A percentile compares a stretch with the other conserved stretches of the same genome.
Conservation (phyloP, 2,797 vertebrate species). For the Falco biarmicus region DNA sequence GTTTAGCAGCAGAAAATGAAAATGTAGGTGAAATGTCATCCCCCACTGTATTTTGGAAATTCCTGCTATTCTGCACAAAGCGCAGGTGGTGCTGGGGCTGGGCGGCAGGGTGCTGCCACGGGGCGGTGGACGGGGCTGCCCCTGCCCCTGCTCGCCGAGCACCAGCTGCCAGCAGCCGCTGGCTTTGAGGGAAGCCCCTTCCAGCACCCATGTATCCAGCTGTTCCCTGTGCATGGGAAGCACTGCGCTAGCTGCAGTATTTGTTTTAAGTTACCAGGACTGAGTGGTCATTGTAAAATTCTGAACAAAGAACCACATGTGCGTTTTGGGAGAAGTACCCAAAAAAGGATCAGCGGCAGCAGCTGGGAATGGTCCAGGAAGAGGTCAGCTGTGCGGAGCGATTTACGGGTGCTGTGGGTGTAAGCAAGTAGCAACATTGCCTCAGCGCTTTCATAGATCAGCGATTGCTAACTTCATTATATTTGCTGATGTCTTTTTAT, state of each 20-base stretch:
- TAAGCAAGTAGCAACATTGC: neutral
- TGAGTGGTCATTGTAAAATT: neutral
- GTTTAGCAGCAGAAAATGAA: neutral
- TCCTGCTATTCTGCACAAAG: neutral
- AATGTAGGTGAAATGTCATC: fast-evolving
- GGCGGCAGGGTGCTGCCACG: fast-evolving
- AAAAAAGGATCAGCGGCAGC: neutral
- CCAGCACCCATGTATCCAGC: neutral
- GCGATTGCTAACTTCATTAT: neutral
- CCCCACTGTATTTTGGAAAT: fast-evolving
- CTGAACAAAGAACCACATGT: neutral
- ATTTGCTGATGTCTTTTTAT: neutral
- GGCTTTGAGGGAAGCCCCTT: neutral
- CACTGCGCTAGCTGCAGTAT: neutral
- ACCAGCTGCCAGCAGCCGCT: neutral
- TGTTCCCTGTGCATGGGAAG: neutral
- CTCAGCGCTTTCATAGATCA: neutral
- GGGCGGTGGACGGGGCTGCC: neutral
- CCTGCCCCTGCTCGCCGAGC: neutral
- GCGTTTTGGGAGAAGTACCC: neutral
- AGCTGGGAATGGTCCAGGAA: neutral
- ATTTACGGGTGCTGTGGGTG: neutral
- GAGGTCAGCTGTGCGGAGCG: neutral
- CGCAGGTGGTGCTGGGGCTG: fast-evolving
- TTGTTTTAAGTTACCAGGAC: neutral